phyloP scores from a whole-genome alignment of 2,113 vertebrate species.

The rabbit (Oryctolagus cuniculus) region mOryCun1.1 NC_091440.1:49502001-49502500 shows the following conservation, averaged over 20 bases:
- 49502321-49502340: not conserved
- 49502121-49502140: not conserved
- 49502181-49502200: not conserved
- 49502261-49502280: not conserved
- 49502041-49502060: not conserved
- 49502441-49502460: accelerated
- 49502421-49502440: not conserved
- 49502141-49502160: not conserved
- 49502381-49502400: not conserved
- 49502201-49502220: not conserved
- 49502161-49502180: not conserved
- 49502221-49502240: not conserved
- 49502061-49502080: not conserved
- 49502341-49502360: not conserved
- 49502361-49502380: not conserved
- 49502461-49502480: not conserved
- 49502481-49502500: not conserved
- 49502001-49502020: not conserved
- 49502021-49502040: constrained; percentile 14
- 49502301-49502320: not conserved
- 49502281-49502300: not conserved
- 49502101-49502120: not conserved
- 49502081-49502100: not conserved
- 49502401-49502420: accelerated
- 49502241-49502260: not conserved